Base-by-base conservation (phyloP, 2,888 invertebrate genomes). In the Tortrix viridana region DNA sequence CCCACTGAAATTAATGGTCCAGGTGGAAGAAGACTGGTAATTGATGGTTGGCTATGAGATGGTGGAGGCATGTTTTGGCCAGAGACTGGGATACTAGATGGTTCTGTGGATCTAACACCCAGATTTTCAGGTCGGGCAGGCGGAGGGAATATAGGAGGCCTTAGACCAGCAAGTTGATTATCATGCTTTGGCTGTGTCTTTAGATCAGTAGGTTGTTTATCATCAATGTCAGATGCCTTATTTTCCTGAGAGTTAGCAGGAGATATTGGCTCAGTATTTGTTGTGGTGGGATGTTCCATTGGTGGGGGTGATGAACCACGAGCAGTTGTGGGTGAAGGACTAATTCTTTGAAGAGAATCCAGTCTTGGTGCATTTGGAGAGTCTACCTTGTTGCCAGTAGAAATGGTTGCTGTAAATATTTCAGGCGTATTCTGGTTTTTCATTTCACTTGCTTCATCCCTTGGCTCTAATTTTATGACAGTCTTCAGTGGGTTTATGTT, bases 1-100 rank as follows among this genome's bases (percentile, higher is more conserved):
- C 94, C 94, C 5, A 94, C 93, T 43, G 94, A 93, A 71, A 94
- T 93, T 67, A 94, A 78, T 71, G 94, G 93, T 44, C 93, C 93
- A 55, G 93, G 93, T 63, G 94, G 94, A 81, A 94, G 82, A 44
- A 94, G 79, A 23, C 92, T 93, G 46, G 93, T 88, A 57, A 94
- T 82, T 14, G 94, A 92, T 22, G 94, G 90, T 75, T 94, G 94
- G 43, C 89, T 92, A 6, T 93, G 86, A 38, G 88, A 74, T 43
- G 89, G 89, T 57, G 91, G 89, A 37, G 87, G 88, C 88, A 90
- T 87, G 68, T 74, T 86, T 69, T 86, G 90, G n/a, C 72, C 85
- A 64, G 86, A 80, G 26, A 85, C 87, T 67, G 87, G 86, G 65
- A 76, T 85, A 60, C 71, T 77, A 56, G 84, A 76, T 65, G 83